A percentile compares a stretch with the other conserved stretches of the same genome.
Evolutionary conservation across 1,140 invertebrate genomes (phyloP).

Genomic region (Lamellibrachia luymesi): DNA sequence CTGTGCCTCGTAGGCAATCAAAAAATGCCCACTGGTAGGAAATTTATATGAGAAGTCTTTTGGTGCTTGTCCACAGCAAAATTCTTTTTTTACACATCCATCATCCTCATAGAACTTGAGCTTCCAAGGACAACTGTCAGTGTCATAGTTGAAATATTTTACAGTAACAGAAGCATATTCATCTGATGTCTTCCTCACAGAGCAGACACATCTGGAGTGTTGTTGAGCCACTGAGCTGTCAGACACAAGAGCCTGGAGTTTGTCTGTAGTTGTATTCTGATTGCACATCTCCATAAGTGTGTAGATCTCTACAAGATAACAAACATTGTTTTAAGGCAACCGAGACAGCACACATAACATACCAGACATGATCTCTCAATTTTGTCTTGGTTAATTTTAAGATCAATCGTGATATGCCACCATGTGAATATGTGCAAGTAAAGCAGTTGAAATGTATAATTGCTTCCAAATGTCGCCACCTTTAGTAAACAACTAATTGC

Average conservation of each 20-base stretch:
- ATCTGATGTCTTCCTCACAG: background rate
- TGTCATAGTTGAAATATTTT: background rate
- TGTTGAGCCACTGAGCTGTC: background rate
- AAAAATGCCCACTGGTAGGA: background rate
- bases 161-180: background rate
- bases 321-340: background rate
- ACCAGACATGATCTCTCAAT: too few species aligned
- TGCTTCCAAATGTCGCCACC: too few species aligned
- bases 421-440: too few species aligned
- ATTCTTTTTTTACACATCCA: conserved; percentile 1
- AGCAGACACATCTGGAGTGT: background rate
- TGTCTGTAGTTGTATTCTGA: background rate
- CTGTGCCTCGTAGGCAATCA: background rate
- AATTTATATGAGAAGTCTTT: background rate
- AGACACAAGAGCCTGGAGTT: background rate
- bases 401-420: too few species aligned
- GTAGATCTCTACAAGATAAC: background rate
- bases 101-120: conserved; percentile 8
- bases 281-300: background rate
- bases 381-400: too few species aligned
- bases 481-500: too few species aligned
- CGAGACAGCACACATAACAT: background rate
- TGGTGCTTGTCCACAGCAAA: background rate
- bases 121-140: conserved; percentile 5
- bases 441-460: too few species aligned